Evolutionary conservation across 1,140 invertebrate species (phyloP).

Genomic region (Zaprionus gabonicus): DNA sequence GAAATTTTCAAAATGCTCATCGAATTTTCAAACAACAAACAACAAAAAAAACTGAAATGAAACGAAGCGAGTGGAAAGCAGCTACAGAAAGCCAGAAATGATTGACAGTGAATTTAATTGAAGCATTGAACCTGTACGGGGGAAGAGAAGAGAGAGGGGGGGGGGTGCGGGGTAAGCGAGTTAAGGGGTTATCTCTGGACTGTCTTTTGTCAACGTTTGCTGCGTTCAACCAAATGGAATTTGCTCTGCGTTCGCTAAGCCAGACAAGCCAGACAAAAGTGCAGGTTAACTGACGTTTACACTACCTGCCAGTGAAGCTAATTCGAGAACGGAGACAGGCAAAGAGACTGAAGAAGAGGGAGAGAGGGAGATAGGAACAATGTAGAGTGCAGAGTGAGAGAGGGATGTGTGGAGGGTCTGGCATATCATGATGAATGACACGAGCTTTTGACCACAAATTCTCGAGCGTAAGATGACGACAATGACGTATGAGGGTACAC

Average conservation of each 20-base stretch:
- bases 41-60: slow-evolving; percentile 14
- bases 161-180: neutral
- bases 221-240: slow-evolving; percentile 58
- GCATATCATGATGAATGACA: slow-evolving; percentile 67
- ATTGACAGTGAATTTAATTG: slow-evolving; percentile 77
- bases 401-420: neutral
- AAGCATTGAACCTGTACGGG: slow-evolving; percentile 61
- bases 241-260: neutral
- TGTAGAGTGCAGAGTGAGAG: neutral
- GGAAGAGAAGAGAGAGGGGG: neutral
- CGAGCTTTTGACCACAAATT: slow-evolving; percentile 48
- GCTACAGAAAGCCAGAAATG: slow-evolving; percentile 47
- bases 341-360: no score
- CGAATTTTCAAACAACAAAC: slow-evolving; percentile 22
- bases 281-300: slow-evolving; percentile 62
- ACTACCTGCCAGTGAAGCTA: slow-evolving; percentile 54
- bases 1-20: slow-evolving; percentile 55
- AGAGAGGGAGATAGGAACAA: neutral
- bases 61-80: slow-evolving; percentile 14
- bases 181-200: slow-evolving; percentile 28
- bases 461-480: slow-evolving; percentile 27
- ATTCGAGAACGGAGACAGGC: slow-evolving; percentile 34
- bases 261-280: slow-evolving; percentile 51
- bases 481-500: slow-evolving; percentile 27
- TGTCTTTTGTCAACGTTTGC: slow-evolving; percentile 58